phyloP scores from a whole-genome alignment of 2,888 invertebrate species.

The Crematogaster levior region DNA sequence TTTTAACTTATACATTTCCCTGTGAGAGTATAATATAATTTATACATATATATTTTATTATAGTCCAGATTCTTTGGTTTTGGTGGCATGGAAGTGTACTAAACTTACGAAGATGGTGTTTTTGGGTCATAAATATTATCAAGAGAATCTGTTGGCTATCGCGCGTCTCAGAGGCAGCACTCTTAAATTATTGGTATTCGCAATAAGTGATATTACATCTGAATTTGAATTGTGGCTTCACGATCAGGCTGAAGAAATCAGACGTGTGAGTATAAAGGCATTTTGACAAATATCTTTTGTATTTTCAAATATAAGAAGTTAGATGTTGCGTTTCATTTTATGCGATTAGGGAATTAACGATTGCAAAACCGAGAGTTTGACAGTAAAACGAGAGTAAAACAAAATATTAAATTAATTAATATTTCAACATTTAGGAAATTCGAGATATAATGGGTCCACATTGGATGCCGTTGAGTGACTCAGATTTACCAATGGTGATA shows the following conservation, averaged over 20 bases:
- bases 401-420: neutral
- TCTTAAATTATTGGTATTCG: slow-evolving; percentile 87
- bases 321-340: neutral
- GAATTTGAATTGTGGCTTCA: slow-evolving; percentile 71
- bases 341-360: neutral
- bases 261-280: slow-evolving; percentile 75
- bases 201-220: slow-evolving; percentile 86
- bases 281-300: neutral
- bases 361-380: neutral
- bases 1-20: neutral
- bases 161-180: slow-evolving; percentile 88
- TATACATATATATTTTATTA: slow-evolving; percentile 36
- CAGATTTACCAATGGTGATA: slow-evolving; percentile 87
- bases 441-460: slow-evolving; percentile 87
- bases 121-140: slow-evolving; percentile 88
- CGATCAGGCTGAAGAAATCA: slow-evolving; percentile 73
- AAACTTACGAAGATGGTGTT: slow-evolving; percentile 87
- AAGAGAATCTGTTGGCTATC: slow-evolving; percentile 89
- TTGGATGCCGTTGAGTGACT: slow-evolving; percentile 87
- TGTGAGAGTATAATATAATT: neutral
- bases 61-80: slow-evolving; percentile 88
- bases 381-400: too few relatives aligned
- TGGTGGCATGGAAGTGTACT: slow-evolving; percentile 89
- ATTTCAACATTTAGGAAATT: slow-evolving; percentile 86
- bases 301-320: neutral